These are phyloP conservation scores for Lacerta bilineata DNA, from an alignment of 2,797 vertebrate species.

Conservation along the genomic window DNA sequence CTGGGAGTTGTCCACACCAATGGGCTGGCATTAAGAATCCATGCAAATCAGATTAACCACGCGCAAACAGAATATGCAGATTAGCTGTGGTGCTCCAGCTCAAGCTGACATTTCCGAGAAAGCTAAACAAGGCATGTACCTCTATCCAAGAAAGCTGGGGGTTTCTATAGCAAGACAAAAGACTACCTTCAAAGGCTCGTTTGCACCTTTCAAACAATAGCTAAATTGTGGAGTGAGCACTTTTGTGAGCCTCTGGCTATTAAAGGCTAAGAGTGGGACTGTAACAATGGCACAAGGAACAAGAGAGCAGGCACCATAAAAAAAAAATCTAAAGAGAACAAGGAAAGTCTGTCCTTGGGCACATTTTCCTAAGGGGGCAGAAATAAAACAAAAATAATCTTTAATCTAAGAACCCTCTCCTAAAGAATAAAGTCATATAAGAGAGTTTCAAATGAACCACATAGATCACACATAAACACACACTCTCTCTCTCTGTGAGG, in stretches of 20 bases:
- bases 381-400: constrained; percentile 28
- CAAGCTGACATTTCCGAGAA: background rate
- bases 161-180: background rate
- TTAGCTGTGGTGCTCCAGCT: background rate
- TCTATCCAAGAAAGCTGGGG: background rate
- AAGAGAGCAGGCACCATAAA: background rate
- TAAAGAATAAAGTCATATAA: background rate
- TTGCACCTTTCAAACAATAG: constrained; percentile 21
- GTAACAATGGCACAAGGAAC: background rate
- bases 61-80: background rate
- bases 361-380: background rate
- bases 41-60: constrained; percentile 8
- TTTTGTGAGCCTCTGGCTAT: background rate
- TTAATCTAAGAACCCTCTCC: constrained; percentile 8
- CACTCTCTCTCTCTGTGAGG: background rate
- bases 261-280: background rate
- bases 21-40: background rate
- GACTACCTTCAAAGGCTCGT: background rate
- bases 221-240: background rate
- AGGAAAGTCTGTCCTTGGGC: fast-evolving
- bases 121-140: background rate
- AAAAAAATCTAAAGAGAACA: background rate
- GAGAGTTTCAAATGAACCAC: background rate
- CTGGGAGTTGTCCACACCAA: background rate
- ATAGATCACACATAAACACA: background rate